A percentile compares a stretch with the other conserved stretches of the same genome.
phyloP scores from a whole-genome alignment of 2,888 invertebrate genomes.

The Ditula angustiorana region DNA sequence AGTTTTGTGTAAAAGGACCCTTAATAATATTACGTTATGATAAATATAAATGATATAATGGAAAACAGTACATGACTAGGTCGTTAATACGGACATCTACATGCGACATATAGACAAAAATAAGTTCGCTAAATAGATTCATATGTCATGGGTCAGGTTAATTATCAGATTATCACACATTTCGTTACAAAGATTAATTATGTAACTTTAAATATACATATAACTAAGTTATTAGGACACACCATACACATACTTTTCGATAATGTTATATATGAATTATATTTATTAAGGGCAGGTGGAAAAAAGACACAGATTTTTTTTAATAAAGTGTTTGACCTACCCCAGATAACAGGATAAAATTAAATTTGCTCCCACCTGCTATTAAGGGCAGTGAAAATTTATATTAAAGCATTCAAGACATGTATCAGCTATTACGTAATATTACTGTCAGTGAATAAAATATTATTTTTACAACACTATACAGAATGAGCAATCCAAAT shows the following conservation, averaged over 20 bases:
- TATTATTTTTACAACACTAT: background rate
- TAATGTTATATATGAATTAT: background rate
- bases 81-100: constrained; percentile 38
- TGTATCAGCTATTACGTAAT: background rate
- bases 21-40: constrained; percentile 15
- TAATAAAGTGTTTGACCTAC: too few species aligned
- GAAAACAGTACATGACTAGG: constrained; percentile 42
- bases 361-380: background rate
- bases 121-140: constrained; percentile 8
- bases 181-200: constrained; percentile 7
- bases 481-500: too few species aligned
- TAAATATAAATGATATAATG: constrained; percentile 18
- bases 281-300: background rate
- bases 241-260: background rate
- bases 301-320: background rate
- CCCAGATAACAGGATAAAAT: background rate
- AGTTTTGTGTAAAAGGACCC: background rate
- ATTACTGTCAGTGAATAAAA: too few species aligned
- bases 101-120: constrained; percentile 31
- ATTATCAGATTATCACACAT: constrained; percentile 17
- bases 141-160: constrained; percentile 35
- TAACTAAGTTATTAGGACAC: background rate
- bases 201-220: background rate
- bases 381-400: background rate
- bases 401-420: background rate